Conservation (phyloP, 2,797 vertebrate species). For the Spizella passerina region DNA sequence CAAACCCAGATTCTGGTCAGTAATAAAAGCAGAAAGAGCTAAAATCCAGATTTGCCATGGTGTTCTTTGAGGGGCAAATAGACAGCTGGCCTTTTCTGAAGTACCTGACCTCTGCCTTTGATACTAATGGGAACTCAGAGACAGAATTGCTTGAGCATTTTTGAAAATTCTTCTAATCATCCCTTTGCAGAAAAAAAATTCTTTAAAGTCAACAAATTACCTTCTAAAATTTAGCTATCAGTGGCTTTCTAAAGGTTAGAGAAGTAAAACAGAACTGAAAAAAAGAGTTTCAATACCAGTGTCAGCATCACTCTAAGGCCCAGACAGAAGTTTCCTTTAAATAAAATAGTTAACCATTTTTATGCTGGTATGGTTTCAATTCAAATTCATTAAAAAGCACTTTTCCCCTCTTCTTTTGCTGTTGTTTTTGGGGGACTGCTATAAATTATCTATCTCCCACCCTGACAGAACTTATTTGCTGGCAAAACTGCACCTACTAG, state of each 20-base stretch:
- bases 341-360: not conserved
- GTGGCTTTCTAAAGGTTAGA: not conserved
- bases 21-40: not conserved
- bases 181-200: not conserved
- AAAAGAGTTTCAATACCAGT: not conserved
- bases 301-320: not conserved
- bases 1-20: not conserved
- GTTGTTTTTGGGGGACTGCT: not conserved
- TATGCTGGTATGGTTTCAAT: not conserved
- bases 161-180: not conserved
- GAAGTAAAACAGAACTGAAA: not conserved
- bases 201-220: not conserved
- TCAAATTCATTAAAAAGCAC: not conserved
- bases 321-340: not conserved
- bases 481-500: not conserved
- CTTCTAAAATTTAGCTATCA: not conserved
- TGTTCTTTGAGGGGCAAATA: not conserved
- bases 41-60: not conserved
- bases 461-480: not conserved
- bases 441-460: not conserved
- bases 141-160: not conserved
- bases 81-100: not conserved
- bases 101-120: not conserved
- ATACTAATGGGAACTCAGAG: not conserved
- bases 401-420: not conserved